phyloP scores from a whole-genome alignment of 2,797 vertebrate genomes.

The Rhinatrema bivittatum region DNA sequence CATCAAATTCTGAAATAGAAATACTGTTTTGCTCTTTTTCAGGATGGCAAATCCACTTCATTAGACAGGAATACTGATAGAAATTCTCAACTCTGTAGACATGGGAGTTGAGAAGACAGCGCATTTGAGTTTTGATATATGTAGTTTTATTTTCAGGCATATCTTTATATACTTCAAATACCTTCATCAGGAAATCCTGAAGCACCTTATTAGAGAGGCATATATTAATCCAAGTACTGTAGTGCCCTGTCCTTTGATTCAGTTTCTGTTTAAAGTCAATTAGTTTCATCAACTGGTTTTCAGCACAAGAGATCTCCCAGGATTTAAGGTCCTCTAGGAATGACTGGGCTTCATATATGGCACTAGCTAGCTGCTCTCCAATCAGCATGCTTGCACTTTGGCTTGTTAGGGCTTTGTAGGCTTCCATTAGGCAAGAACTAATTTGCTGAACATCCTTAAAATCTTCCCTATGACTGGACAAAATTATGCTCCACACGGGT shows the following conservation, averaged over 20 bases:
- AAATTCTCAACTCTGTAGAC: slow-evolving; percentile 26
- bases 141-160: not conserved
- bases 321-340: slow-evolving; percentile 17
- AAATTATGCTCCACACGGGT: slow-evolving; percentile 51
- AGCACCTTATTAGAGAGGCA: slow-evolving; percentile 33
- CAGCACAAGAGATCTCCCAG: slow-evolving; percentile 16
- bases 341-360: slow-evolving; percentile 9
- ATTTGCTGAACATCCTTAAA: slow-evolving; percentile 26
- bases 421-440: slow-evolving; percentile 14
- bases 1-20: slow-evolving; percentile 10
- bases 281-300: slow-evolving; percentile 18
- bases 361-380: slow-evolving; percentile 17
- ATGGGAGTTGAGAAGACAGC: slow-evolving; percentile 34
- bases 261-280: slow-evolving; percentile 24
- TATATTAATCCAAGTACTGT: slow-evolving; percentile 22
- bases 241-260: slow-evolving; percentile 10
- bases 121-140: slow-evolving; percentile 23
- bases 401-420: slow-evolving; percentile 4
- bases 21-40: accelerated
- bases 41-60: slow-evolving; percentile 27
- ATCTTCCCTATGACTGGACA: slow-evolving; percentile 24
- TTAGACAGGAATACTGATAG: slow-evolving; percentile 19
- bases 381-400: accelerated
- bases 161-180: not conserved
- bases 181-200: slow-evolving; percentile 32